Base-by-base conservation (phyloP, 2,888 invertebrate genomes). In the Machimus rusticus region DNA sequence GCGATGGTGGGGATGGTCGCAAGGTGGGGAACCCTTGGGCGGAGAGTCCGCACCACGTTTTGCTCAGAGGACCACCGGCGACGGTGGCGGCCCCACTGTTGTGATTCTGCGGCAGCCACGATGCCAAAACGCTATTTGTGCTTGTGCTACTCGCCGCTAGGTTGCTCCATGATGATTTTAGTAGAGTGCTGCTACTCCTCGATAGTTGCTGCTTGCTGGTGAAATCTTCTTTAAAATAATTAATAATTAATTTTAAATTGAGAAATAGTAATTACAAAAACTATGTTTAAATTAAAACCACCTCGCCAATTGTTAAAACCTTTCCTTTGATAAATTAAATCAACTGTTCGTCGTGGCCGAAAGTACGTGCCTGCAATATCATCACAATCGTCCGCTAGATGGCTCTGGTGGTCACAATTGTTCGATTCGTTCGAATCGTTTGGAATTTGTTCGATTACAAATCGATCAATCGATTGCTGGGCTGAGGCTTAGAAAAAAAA, bases 351-450 rank as follows among this genome's bases (percentile, higher is more conserved):
- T 91, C 94, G 94, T 16, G 95, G 95, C 90, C 95, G 95, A 92
- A 97, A 96, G 91, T 97, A 97, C 90, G 94, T 95, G 79, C 94
- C 95, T 0, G 96, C 95, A 87, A 96, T 94, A 89, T 96, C 94
- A 0, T 76, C 14, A 31, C n/a, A 23, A 43, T 87, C 79, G n/a
- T 28, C 34, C n/a, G 57, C 74, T n/a, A 66, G 9, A 82, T 57
- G n/a, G 28, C 14, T 82, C 51, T 34, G 55, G 6, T 57, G n/a
- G 28, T 82, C 55, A 66, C 51, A 4, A 31, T 28, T 28, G 6
- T 14, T 31, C 0, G 19, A 3, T 57, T 79, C 79, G 4, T 2
- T 1, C 3, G 12, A 46, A 23, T 39, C 79, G 16, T 46, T 51
- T 6, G 43, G 19, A 14, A 12, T 39, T 12, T 39, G 39, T 8